Base-by-base conservation (phyloP, 2,888 invertebrate genomes). In the Acrocyrtus sp. region DNA sequence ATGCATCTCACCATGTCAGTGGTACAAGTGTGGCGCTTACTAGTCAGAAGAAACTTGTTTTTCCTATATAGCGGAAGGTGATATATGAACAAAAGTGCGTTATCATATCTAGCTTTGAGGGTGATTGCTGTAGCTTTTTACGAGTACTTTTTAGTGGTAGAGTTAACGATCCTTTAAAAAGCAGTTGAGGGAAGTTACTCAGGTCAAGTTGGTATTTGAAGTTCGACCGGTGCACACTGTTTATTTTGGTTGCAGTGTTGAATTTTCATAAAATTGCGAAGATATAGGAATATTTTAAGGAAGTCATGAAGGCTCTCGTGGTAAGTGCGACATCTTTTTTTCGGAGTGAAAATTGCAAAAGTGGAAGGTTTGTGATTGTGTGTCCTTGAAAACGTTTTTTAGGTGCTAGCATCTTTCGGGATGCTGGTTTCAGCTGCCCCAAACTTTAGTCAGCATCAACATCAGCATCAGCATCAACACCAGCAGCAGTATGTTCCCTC, bases 401-500 rank as follows among this genome's bases (percentile, higher is more conserved):
- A 81, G 81, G 81, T 81, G 45, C 77, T 81, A 63, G 81, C 81
- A 77, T 80, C 81, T 69, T 80, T 80, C 53, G 81, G 79, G 78
- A 62, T 80, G 80, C 79, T 81, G 57, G 81, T 77, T 47, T 76
- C 79, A 74, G 80, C 79, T 47, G 72, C 69, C 26, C 78, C 78
- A 3, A 76, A 80, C 43, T 79, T 69, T 56, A 73, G 45, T 41
- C 72, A 68, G 17, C 57, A 50, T 27, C 48, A 29, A 48, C 45
- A 58, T 15, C 58, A 43, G 26, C 51, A 51, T 17, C 41, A 29
- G 15, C 65, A 66, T n/a, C 26, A 27, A 29, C 57, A 57, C 22
- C 43, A 54, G 27, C 53, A 65, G n/a, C 53, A 65, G 27, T 26
- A 24, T 15, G 10, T 43, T 19, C 22, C n/a, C 3, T 17, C 24